Base-by-base conservation (phyloP, 2,797 vertebrate genomes). In the Sebastes taczanowskii region DNA sequence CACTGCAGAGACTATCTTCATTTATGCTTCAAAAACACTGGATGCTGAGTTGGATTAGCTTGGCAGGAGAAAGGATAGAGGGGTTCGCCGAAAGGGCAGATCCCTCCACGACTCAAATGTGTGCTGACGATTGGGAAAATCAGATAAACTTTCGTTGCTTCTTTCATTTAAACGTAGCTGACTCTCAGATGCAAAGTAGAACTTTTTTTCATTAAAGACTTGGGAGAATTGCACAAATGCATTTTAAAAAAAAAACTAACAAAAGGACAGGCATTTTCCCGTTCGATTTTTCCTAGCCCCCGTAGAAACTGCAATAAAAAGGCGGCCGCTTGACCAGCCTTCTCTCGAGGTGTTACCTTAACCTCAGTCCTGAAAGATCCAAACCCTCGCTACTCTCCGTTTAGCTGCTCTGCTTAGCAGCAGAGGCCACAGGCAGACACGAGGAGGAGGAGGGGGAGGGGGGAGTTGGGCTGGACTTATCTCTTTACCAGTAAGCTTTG, bases 21-120 rank as follows among this genome's bases (percentile, higher is more conserved):
- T 93, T 95, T 96, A 96, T 95, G 95, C 95, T 96, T 95, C 89
- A 88, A 91, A 94, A 95, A 95, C 95, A 95, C 94, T 92, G 89
- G 93, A 93, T 93, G 95, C 95, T 94, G 95, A 95, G 93, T 93
- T 86, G 86, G 87, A 87, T 83, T 82, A 90, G 89, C 90, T 92
- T 91, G 86, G 92, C 85, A 89, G 92, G 85, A 92, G 86, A 91
- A 91, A 80, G 83, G 82, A 87, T 70, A 30, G 78, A 84, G 85
- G 85, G 86, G 89, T 70, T 79, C 64, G 55, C 76, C 75, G 14
- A 71, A 78, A 81, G 86, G 83, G 82, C 86, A 46, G 74, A 77
- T 52, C 71, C 87, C 87, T 74, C 86, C 77, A 7, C 29, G 86
- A 84, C 81, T 85, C 79, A 73, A 87, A 85, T 66, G 84, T 61